Evolutionary conservation across 2,888 invertebrate genomes (phyloP), one percentile per base, ranked within the genome.

Genomic region (Pollenia labialis): DNA sequence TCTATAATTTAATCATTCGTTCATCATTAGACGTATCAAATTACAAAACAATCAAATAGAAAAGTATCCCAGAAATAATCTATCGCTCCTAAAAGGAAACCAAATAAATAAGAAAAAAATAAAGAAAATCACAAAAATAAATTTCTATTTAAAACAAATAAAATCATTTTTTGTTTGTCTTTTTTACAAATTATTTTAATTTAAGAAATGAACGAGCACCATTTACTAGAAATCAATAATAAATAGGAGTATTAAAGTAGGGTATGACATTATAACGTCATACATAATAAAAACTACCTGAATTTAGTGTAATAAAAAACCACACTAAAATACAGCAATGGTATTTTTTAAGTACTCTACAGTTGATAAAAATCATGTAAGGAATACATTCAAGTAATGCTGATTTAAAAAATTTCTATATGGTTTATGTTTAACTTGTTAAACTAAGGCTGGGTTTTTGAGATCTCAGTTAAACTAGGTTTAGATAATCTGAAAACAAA

Each of bases 141-240:
- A 32, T 32, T 32, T 32, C 4, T 23, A 60, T 48, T 56, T 40
- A 74, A 81, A 74, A 56, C 66, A 56, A 81, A 68, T 66, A 66
- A 66, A 81, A 68, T 81, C 58, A 81, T 54, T 62, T 74, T 79
- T 42, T 16, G 32, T 77, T 77, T 12, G 10, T 6, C 16, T 58
- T 58, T 8, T 58, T 9, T 23, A 1, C 1, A 23, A 23, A 23
- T 2, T 14, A 12, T 32, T 40, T 62, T 32, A n/a, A 40, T 40
- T 48, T 16, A 64, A 7, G 4, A 71, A 69, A 46, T 16, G 7
- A 32, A 10, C 18, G 23, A 12, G 10, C 14, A 60, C 40, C 50
- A 75, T 46, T 50, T 23, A 23, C 16, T 12, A 56, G 40, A 69
- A 72, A 81, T 81, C 64, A 74, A 81, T 81, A 66, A 56, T 14